Percentiles rank a stretch among this genome's conserved stretches.
Evolutionary conservation across 1,140 invertebrate species (phyloP).

Genomic region (Magallana angulata): DNA sequence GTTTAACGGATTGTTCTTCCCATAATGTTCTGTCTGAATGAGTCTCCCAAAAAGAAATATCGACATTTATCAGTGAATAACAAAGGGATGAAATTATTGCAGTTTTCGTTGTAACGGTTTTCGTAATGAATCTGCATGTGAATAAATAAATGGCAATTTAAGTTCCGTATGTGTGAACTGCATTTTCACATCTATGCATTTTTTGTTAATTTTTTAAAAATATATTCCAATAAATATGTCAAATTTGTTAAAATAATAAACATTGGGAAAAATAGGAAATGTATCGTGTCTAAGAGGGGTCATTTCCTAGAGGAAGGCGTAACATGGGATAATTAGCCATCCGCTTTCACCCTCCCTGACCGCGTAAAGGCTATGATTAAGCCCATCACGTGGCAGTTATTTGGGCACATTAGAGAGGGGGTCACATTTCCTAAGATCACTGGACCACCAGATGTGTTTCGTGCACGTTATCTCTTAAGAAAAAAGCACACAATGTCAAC

Average conservation of each 20-base stretch:
- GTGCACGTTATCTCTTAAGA: background rate
- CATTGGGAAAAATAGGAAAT: too few species aligned
- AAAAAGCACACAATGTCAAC: background rate
- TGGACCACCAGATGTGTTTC: background rate
- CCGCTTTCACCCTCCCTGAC: background rate
- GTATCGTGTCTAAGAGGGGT: background rate
- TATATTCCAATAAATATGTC: too few species aligned
- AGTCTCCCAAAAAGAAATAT: background rate
- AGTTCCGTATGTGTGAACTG: too few species aligned
- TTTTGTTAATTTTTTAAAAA: too few species aligned
- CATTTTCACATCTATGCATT: too few species aligned
- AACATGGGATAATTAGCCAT: background rate
- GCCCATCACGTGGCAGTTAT: background rate
- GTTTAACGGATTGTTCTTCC: background rate
- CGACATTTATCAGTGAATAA: background rate
- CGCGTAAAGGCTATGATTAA: background rate
- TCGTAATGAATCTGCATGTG: too few species aligned
- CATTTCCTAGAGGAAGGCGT: background rate
- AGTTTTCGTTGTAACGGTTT: background rate
- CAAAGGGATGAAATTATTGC: background rate
- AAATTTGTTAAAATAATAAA: too few species aligned
- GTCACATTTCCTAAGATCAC: background rate
- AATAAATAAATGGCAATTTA: too few species aligned
- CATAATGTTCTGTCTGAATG: background rate
- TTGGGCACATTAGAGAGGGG: constrained; percentile 1